Conservation (phyloP, 2,888 invertebrate species). For the Cantharis nigra region DNA sequence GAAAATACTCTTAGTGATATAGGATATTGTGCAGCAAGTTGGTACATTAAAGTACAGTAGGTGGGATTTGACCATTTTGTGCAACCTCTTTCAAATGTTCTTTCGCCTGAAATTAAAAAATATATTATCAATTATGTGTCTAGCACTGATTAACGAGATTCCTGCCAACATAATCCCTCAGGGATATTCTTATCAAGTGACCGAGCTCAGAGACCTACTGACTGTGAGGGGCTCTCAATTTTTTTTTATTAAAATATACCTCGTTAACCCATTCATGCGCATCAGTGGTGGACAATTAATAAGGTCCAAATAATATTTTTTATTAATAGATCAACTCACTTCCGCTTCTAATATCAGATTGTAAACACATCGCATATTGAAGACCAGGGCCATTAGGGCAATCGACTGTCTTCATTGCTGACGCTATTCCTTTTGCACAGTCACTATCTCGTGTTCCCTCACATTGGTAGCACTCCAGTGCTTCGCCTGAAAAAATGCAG, state of each 20-base stretch:
- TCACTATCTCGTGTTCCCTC: slow-evolving; percentile 1
- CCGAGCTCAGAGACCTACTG: too few relatives aligned
- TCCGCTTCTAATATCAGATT: background rate
- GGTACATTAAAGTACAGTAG: background rate
- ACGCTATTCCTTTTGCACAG: slow-evolving; percentile 5
- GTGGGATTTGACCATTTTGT: slow-evolving; percentile 1
- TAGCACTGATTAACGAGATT: too few relatives aligned
- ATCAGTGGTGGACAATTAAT: too few relatives aligned
- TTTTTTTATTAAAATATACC: too few relatives aligned
- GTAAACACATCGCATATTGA: background rate
- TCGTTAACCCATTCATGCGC: too few relatives aligned
- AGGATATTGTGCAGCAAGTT: background rate
- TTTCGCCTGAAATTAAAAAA: background rate
- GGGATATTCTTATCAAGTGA: too few relatives aligned
- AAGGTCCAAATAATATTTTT: too few relatives aligned
- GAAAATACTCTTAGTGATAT: background rate
- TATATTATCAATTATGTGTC: background rate
- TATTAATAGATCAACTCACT: background rate
- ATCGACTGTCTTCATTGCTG: slow-evolving; percentile 3
- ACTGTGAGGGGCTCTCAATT: too few relatives aligned
- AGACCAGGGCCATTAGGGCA: background rate
- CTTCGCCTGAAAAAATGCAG: background rate
- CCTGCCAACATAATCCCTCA: too few relatives aligned
- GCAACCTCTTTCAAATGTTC: slow-evolving; percentile 6
- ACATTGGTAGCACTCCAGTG: slow-evolving; percentile 6